Conservation (phyloP, 1,140 invertebrate genomes). For the Drosophila pseudoananassae region DNA sequence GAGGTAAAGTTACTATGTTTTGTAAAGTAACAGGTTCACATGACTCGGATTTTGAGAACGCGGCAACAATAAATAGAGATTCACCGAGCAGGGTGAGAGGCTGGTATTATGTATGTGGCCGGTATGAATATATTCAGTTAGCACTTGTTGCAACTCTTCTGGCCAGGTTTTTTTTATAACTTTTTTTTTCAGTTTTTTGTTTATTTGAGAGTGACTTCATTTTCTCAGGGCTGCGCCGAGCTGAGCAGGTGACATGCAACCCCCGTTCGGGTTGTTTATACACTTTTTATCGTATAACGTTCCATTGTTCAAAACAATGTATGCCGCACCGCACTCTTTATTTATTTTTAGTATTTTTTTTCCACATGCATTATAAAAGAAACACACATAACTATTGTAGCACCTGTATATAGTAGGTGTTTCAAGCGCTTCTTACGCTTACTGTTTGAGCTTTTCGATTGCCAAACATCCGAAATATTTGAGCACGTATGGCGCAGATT, state of each 20-base stretch:
- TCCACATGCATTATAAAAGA: slow-evolving; percentile 75
- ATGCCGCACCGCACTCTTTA: slow-evolving; percentile 43
- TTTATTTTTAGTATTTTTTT: slow-evolving; percentile 31
- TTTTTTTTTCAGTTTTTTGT: slow-evolving; percentile 23
- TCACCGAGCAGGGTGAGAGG: slow-evolving; percentile 43
- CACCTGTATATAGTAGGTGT: slow-evolving; percentile 26
- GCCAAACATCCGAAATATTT: slow-evolving; percentile 55
- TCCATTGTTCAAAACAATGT: slow-evolving; percentile 74
- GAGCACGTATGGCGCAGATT: slow-evolving; percentile 64
- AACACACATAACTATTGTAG: slow-evolving; percentile 40
- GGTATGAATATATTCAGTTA: slow-evolving; percentile 71
- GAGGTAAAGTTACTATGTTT: background rate
- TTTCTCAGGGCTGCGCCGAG: slow-evolving; percentile 59
- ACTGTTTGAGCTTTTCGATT: slow-evolving; percentile 54
- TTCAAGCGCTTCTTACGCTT: slow-evolving; percentile 55
- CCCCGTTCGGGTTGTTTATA: slow-evolving; percentile 67
- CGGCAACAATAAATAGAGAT: slow-evolving; percentile 56
- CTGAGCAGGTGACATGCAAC: slow-evolving; percentile 67
- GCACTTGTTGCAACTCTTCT: slow-evolving; percentile 75
- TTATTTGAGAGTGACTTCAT: slow-evolving; percentile 69
- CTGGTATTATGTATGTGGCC: slow-evolving; percentile 48
- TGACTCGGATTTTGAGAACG: slow-evolving; percentile 64
- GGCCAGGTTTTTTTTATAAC: slow-evolving; percentile 10
- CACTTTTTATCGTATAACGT: slow-evolving; percentile 70
- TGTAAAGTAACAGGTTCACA: slow-evolving; percentile 55